phyloP scores from a whole-genome alignment of 2,113 vertebrate species.

The Girardinichthys multiradiatus region DNA sequence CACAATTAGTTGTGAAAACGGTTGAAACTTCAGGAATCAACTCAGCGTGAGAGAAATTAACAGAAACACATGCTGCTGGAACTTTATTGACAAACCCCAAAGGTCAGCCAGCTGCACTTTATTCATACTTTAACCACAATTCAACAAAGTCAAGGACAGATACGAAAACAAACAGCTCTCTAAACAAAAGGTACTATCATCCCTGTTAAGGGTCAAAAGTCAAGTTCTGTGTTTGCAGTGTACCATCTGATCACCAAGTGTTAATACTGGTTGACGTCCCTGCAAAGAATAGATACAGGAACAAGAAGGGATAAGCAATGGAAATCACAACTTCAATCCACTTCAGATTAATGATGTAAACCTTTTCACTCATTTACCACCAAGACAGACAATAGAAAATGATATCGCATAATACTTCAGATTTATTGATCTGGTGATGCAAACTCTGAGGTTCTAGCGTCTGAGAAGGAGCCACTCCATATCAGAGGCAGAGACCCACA shows the following conservation, averaged over 20 bases:
- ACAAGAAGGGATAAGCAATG: neutral
- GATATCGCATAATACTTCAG: neutral
- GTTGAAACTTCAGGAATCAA: constrained; percentile 15
- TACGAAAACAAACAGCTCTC: constrained; percentile 55
- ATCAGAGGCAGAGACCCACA: neutral
- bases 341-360: neutral
- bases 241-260: constrained; percentile 1
- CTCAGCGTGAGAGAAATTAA: constrained; percentile 46
- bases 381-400: neutral
- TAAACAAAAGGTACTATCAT: neutral
- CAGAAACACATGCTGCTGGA: constrained; percentile 42
- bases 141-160: neutral
- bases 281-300: constrained; percentile 18
- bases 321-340: neutral
- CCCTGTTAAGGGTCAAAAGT: neutral
- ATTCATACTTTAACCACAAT: constrained; percentile 31
- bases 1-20: constrained; percentile 13
- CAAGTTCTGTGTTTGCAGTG: constrained; percentile 5
- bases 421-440: neutral
- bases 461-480: too few species aligned
- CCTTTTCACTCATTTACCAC: neutral
- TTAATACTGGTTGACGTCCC: neutral
- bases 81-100: constrained; percentile 51
- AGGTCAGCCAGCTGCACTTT: constrained; percentile 40
- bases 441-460: neutral